Conservation (phyloP, 2,888 invertebrate species). For the Philonicus albiceps region DNA sequence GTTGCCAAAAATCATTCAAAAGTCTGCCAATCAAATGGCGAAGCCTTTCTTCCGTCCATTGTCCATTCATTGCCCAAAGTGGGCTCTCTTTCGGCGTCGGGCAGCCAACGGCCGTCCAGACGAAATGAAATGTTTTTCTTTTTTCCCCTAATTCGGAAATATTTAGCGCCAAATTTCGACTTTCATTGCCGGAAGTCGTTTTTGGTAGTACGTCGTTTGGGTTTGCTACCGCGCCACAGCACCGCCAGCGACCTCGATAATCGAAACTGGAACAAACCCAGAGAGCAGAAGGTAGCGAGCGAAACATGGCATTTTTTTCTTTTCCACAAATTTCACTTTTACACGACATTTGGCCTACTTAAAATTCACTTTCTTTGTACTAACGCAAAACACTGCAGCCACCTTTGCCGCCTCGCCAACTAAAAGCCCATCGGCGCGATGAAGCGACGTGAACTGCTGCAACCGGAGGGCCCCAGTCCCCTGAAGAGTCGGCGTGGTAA, state of each 20-base stretch:
- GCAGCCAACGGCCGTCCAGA: neutral
- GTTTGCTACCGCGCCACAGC: neutral
- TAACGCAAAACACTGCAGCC: constrained; percentile 30
- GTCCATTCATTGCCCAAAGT: neutral
- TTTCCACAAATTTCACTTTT: constrained; percentile 40
- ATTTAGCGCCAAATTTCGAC: constrained; percentile 15
- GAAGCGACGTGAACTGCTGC: neutral
- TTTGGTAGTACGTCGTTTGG: neutral
- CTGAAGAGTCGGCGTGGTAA: neutral
- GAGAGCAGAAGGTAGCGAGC: neutral
- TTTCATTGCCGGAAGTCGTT: constrained; percentile 40
- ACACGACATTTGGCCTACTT: constrained; percentile 40
- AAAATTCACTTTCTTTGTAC: constrained; percentile 42
- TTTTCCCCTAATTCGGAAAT: neutral
- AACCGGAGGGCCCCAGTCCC: neutral
- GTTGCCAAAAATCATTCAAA: neutral
- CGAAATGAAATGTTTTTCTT: neutral
- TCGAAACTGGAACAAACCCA: constrained; percentile 36
- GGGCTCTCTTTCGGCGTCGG: too few relatives aligned
- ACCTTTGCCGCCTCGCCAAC: constrained; percentile 9
- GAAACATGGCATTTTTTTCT: constrained; percentile 6
- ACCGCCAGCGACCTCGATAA: constrained; percentile 8
- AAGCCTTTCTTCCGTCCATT: neutral
- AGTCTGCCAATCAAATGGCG: neutral
- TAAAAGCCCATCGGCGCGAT: neutral